Evolutionary conservation across 2,113 vertebrate species (phyloP), one percentile per base, ranked within the genome.

Genomic region (Platichthys flesus): DNA sequence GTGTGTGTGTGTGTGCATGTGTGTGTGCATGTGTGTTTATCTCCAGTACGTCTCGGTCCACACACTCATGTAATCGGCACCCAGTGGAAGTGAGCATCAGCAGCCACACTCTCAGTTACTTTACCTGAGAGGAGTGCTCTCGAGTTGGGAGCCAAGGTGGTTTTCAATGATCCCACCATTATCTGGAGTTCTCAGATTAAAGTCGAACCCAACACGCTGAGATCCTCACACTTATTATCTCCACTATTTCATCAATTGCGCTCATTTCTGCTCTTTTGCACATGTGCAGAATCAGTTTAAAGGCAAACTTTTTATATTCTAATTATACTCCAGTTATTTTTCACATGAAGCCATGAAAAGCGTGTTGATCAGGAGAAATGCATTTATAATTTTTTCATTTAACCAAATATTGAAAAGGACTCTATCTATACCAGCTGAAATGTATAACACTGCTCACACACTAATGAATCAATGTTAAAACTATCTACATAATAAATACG

Each of bases 31-130:
- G 64, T 81, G 62, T 74, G 81, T 56, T 37, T 37, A 37, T 73
- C 69, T 88, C 70, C 24, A 20, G 24, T 47, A 45, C 35, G 2
- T 76, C 71, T 67, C 56, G 63, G 59, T 79, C 77, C 70, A 9
- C 66, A 23, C 56, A 58, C 65, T 79, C 45, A 4, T 67, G 66
- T 81, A 76, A 76, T 76, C 49, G 52, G 78, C 86, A 76, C 78
- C 71, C 72, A 76, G 65, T 79, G 74, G 59, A 64, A 81, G 63
- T 16, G 60, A 42, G 42, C 67, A 23, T 78, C 58, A 23, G 28
- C 12, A 10, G 52, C 51, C 56, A 66, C 15, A 18, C 42, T 58
- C 59, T 12, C 62, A 20, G 26, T 47, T 7, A 12, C 52, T 59
- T 55, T 20, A 82, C 58, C 64, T 81, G 65, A 66, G 5, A 58